phyloP scores from a whole-genome alignment of 2,797 vertebrate species.

The Megaceryle alcyon region DNA sequence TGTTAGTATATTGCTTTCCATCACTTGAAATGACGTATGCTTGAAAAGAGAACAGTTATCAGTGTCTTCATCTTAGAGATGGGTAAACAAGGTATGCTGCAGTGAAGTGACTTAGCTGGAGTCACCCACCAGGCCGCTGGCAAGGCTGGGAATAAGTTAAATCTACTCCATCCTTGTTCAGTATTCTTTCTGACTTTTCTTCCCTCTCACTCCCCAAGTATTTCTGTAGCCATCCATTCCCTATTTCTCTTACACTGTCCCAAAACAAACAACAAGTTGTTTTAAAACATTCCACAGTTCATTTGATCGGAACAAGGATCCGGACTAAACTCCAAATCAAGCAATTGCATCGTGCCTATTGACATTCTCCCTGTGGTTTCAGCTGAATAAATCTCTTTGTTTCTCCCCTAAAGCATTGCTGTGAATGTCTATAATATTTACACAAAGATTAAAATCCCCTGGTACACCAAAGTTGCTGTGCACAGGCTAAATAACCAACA shows the following conservation, averaged over 20 bases:
- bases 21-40: neutral
- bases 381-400: conserved; percentile 65
- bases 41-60: neutral
- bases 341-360: conserved; percentile 60
- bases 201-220: conserved; percentile 13
- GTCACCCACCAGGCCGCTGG: neutral
- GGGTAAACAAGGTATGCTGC: neutral
- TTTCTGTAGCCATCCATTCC: conserved; percentile 3
- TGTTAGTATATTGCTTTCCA: neutral
- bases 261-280: conserved; percentile 39
- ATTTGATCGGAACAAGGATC: conserved; percentile 50
- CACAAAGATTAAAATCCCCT: conserved; percentile 59
- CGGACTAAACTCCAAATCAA: conserved; percentile 53
- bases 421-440: conserved; percentile 59
- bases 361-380: conserved; percentile 65
- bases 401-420: conserved; percentile 55
- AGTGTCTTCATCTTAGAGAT: neutral
- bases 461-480: conserved; percentile 26
- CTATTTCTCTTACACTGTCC: conserved; percentile 24
- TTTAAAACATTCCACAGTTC: conserved; percentile 67
- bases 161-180: neutral
- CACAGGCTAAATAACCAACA: conserved; percentile 51
- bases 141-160: neutral
- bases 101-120: neutral
- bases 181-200: conserved; percentile 7